Evolutionary conservation across 2,113 vertebrate species (phyloP), one percentile per base, ranked within the genome.

Genomic region (Xenopus laevis): DNA sequence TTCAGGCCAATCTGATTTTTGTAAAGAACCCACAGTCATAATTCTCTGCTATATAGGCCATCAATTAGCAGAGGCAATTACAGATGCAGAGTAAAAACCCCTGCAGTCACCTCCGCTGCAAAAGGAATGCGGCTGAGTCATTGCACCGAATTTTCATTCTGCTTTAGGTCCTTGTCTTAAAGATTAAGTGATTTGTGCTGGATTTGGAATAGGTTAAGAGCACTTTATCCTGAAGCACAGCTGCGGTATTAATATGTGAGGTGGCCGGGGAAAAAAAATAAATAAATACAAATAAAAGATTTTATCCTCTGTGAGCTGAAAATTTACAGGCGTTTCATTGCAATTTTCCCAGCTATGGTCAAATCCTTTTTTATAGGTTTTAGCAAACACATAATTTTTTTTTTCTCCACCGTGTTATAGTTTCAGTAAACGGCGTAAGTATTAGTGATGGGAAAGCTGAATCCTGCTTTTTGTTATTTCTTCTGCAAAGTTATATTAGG

Each of bases 111-210:
- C 77, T 81, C 71, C 50, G 21, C 46, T 33, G 60, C 57, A 80
- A 21, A 79, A 62, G 10, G 17, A 55, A 63, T 53, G 59, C n/a
- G 46, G 78, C 53, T 57, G 65, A 70, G 78, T 64, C 70, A 59
- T 70, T 16, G 68, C 27, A 79, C 61, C 81, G 71, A 84, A 73
- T 78, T 59, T 76, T 78, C 69, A 64, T 80, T 73, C 74, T 79
- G 52, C 57, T 83, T 66, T 71, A 23, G 72, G 20, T 81, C 47
- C 46, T 71, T 82, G 63, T 78, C 74, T 83, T 79, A 33, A 75
- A 81, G 77, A 83, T 79, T 69, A 84, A 86, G 27, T 79, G 65
- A 53, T 82, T 86, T 80, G 65, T 79, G 82, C 71, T 76, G 72
- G 68, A 72, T 75, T 73, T 81, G 79, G 69, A 83, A 75, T 79